These are phyloP conservation scores for Aphaenogaster ashmeadi DNA, from an alignment of 1,140 invertebrate species.

Conservation along the genomic window DNA sequence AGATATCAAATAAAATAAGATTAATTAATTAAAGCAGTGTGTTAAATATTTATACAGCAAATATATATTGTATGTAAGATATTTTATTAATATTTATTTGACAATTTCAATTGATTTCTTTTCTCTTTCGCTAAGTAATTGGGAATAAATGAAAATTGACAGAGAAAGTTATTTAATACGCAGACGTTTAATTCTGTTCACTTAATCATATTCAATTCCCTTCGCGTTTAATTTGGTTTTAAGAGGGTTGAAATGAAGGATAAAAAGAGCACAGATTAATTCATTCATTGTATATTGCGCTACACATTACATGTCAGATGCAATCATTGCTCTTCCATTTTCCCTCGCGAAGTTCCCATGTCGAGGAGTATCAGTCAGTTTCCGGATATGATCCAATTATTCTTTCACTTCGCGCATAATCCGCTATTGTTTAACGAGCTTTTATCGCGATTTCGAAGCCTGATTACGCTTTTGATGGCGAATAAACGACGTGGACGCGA, in stretches of 20 bases:
- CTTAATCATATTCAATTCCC: background rate
- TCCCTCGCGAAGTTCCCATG: background rate
- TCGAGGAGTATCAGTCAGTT: conserved; percentile 16
- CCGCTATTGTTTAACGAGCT: conserved; percentile 27
- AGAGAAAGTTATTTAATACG: background rate
- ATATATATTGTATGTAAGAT: background rate
- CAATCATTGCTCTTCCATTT: background rate
- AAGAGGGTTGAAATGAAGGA: background rate
- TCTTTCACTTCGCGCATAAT: background rate
- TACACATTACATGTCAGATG: background rate
- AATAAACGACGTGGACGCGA: conserved; percentile 2
- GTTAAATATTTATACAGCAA: conserved; percentile 17
- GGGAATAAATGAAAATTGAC: background rate
- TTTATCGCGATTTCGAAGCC: background rate
- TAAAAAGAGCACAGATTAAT: conserved; percentile 31
- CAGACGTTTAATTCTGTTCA: background rate
- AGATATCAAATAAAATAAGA: background rate
- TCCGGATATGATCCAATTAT: background rate
- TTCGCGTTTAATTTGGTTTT: background rate
- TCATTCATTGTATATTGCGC: conserved; percentile 5
- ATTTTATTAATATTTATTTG: conserved; percentile 15
- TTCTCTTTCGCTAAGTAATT: background rate
- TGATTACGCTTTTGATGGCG: conserved; percentile 22
- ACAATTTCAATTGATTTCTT: background rate
- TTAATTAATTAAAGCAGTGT: background rate